These are phyloP conservation scores for Euphydryas editha DNA, from an alignment of 2,888 invertebrate species.

Conservation along the genomic window DNA sequence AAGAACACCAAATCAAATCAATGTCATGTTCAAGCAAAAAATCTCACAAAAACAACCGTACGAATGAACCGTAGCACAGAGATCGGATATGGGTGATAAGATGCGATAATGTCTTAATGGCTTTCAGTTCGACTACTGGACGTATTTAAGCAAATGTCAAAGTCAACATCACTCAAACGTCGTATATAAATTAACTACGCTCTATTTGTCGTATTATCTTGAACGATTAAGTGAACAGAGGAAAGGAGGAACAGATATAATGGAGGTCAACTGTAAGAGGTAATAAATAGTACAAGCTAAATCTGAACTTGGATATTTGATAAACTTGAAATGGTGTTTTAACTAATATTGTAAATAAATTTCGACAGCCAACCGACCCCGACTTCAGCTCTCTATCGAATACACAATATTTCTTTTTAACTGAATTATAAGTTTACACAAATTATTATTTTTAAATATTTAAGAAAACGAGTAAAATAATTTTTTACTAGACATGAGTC, in stretches of 20 bases:
- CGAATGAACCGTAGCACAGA: constrained; percentile 46
- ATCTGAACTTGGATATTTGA: background rate
- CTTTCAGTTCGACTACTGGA: constrained; percentile 48
- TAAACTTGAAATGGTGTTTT: background rate
- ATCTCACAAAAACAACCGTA: constrained; percentile 27
- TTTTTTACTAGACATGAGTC: too few relatives aligned
- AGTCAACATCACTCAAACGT: constrained; percentile 47
- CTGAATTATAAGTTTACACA: too few relatives aligned
- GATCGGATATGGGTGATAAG: constrained; percentile 54
- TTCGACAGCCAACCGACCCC: background rate
- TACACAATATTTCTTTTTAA: too few relatives aligned
- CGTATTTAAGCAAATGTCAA: constrained; percentile 44
- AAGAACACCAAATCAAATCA: constrained; percentile 29
- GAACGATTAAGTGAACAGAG: constrained; percentile 35
- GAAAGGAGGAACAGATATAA: constrained; percentile 36
- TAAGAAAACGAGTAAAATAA: too few relatives aligned
- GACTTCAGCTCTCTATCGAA: too few relatives aligned
- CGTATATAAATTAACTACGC: constrained; percentile 40
- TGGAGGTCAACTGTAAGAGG: constrained; percentile 32
- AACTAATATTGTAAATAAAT: background rate
- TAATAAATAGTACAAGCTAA: background rate
- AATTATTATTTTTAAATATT: too few relatives aligned
- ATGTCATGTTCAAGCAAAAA: constrained; percentile 12
- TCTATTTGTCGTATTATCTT: constrained; percentile 35
- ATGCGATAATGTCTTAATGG: constrained; percentile 61